Percentiles rank a stretch among this genome's conserved stretches.
Evolutionary conservation across 2,797 vertebrate species (phyloP).

Genomic region (Artibeus lituratus): DNA sequence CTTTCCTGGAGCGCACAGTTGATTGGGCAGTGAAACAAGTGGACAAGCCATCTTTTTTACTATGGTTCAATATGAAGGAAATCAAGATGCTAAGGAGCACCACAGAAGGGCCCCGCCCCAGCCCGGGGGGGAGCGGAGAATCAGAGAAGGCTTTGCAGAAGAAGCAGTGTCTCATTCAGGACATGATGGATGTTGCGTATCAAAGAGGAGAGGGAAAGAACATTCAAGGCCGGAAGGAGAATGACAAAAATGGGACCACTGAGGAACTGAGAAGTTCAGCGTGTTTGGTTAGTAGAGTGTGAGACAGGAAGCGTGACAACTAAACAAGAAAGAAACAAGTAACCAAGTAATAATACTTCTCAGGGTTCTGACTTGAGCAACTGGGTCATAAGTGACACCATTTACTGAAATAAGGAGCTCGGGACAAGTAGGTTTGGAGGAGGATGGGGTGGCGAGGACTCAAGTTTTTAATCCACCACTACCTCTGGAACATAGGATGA

Average conservation of each 20-base stretch:
- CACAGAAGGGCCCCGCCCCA: background rate
- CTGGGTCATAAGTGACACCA: background rate
- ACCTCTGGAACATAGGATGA: background rate
- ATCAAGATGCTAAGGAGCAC: background rate
- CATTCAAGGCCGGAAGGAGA: background rate
- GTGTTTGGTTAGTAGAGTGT: background rate
- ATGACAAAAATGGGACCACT: background rate
- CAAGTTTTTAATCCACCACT: background rate
- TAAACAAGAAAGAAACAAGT: background rate
- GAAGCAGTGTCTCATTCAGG: background rate
- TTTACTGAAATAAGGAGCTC: background rate
- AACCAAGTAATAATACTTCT: background rate
- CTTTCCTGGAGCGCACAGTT: background rate
- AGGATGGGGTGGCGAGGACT: background rate
- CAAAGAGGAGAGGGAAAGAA: background rate
- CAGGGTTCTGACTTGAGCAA: background rate
- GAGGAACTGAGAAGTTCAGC: background rate
- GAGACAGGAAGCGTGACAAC: background rate
- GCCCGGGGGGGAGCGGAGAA: rapidly evolving
- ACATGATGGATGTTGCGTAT: background rate
- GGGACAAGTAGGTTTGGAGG: background rate
- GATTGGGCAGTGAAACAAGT: background rate
- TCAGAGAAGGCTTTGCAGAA: background rate
- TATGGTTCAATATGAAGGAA: background rate
- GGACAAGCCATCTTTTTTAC: background rate